Percentiles rank a stretch among this genome's conserved stretches.
Evolutionary conservation across 2,888 invertebrate genomes (phyloP).

Genomic region (Dolichomitus sp.): DNA sequence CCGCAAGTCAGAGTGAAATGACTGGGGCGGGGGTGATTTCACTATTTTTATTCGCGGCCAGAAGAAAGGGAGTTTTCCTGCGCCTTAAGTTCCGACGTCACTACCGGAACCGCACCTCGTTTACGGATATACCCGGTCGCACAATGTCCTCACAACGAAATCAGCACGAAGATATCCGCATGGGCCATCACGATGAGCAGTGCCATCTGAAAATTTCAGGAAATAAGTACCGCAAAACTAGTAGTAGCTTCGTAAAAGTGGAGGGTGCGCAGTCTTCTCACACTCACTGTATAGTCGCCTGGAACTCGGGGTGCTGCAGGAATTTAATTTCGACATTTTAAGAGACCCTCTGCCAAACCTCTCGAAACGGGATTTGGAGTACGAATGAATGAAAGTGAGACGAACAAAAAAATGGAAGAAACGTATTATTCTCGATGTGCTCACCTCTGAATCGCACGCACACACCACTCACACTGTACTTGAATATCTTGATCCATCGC

Average conservation of each 20-base stretch:
- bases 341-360: constrained; percentile 68
- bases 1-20: constrained; percentile 49
- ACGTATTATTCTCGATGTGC: constrained; percentile 25
- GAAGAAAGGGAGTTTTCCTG: constrained; percentile 10
- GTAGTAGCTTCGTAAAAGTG: constrained; percentile 69
- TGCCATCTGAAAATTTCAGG: constrained; percentile 77
- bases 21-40: constrained; percentile 58
- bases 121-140: constrained; percentile 60
- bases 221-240: constrained; percentile 80
- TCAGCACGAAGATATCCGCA: constrained; percentile 32
- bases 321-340: constrained; percentile 84
- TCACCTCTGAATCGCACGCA: constrained; percentile 11
- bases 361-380: constrained; percentile 31
- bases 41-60: constrained; percentile 47
- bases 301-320: constrained; percentile 67
- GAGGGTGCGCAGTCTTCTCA: constrained; percentile 52
- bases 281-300: constrained; percentile 73
- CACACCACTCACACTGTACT: background rate
- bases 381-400: constrained; percentile 38
- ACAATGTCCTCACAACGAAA: background rate
- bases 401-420: constrained; percentile 1
- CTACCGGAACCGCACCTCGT: constrained; percentile 75
- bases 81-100: constrained; percentile 14
- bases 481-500: constrained; percentile 13
- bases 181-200: constrained; percentile 29